Evolutionary conservation across 2,888 invertebrate genomes (phyloP), one percentile per base, ranked within the genome.

Genomic region (Calliphora vomitoria): DNA sequence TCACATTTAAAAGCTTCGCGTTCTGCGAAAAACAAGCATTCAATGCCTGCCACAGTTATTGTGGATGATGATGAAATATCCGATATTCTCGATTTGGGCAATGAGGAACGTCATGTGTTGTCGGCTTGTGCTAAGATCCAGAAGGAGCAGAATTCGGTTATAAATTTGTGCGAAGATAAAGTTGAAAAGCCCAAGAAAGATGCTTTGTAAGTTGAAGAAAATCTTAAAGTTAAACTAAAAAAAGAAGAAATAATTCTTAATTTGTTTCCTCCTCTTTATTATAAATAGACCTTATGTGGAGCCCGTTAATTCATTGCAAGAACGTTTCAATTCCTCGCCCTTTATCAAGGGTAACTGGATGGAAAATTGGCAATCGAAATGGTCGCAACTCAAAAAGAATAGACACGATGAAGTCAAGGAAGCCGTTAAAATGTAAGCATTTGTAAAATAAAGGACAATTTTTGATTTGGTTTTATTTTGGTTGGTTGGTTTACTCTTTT

Each of bases 261-360:
- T 94, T 3, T 94, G 58, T 60, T 62, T 69, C 25, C 20, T 41
- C 3, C 20, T 31, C 3, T 35, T 38, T 53, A 20, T 6, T 11
- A 20, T 25, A 25, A 25, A 64, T 75, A 92, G 92, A 86, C 91
- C 95, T 8, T 89, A 88, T 68, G 91, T 92, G 5, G 90, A 91
- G 50, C 92, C 92, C 11, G 93, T 95, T 15, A 96, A 96, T 91
- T 94, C 95, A 41, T 93, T 96, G 31, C 94, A 95, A 89, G 95
- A 95, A 38, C 94, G 95, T 4, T 93, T 95, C n/a, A 95, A 94
- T 90, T 94, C 95, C 35, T 94, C 93, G 25, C 94, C 94, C 0
- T 91, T 95, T 11, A 94, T 95, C 8, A 94, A 95, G 20, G 91
- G 92, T 0, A 94, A 95, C 85, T 96, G 95, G 95, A 91, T 96